Conservation (phyloP, 2,888 invertebrate species). For the Cybosia mesomella region DNA sequence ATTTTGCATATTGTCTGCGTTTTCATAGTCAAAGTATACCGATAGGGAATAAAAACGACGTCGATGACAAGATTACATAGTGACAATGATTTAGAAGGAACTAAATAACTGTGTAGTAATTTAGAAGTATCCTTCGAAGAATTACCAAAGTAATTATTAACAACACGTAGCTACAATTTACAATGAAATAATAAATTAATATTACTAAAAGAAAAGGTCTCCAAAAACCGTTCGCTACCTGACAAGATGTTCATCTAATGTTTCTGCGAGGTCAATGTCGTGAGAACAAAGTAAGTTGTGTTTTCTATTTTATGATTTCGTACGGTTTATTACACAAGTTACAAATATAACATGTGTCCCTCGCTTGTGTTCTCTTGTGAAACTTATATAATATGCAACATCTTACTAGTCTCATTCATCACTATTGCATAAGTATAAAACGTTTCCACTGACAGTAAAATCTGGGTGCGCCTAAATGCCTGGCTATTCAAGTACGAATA, state of each 20-base stretch:
- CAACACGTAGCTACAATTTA: no score
- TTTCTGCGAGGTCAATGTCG: constrained; percentile 25
- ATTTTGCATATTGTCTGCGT: no score
- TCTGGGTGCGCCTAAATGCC: constrained; percentile 27
- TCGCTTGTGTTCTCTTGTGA: constrained; percentile 29
- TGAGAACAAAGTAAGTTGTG: constrained; percentile 19
- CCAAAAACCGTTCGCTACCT: background rate
- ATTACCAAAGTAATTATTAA: no score
- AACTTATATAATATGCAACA: constrained; percentile 37
- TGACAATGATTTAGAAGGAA: no score
- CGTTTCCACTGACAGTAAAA: constrained; percentile 24
- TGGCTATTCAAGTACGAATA: constrained; percentile 41
- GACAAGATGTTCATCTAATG: background rate
- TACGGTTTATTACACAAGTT: constrained; percentile 11
- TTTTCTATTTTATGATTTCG: constrained; percentile 11
- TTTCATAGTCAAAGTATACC: no score
- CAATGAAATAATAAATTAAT: no score
- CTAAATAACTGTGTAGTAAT: no score
- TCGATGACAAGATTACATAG: no score
- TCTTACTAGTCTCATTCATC: constrained; percentile 33
- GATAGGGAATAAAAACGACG: no score
- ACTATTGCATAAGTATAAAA: constrained; percentile 41
- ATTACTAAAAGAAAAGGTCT: background rate
- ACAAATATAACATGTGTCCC: constrained; percentile 18
- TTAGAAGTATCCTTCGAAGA: no score